Conservation (phyloP, 2,113 vertebrate species). For the Salvator merianae region DNA sequence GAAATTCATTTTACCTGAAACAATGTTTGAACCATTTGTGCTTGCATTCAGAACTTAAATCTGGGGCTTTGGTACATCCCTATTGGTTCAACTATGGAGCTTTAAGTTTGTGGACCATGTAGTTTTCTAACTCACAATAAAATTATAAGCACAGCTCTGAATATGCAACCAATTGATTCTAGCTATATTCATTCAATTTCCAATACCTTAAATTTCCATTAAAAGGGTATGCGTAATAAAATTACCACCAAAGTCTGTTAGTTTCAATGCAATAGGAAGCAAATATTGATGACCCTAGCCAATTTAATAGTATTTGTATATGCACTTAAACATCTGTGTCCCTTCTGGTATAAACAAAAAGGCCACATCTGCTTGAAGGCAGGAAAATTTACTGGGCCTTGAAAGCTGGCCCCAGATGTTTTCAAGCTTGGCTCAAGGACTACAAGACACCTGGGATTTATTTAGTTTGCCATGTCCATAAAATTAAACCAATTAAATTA, state of each 20-base stretch:
- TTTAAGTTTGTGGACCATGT: neutral
- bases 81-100: no score
- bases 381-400: constrained; percentile 16
- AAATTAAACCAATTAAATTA: constrained; percentile 32
- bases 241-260: constrained; percentile 9
- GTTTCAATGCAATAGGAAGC: constrained; percentile 21
- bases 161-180: neutral
- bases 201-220: constrained; percentile 21
- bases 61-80: no score
- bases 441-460: constrained; percentile 27
- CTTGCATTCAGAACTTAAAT: no score
- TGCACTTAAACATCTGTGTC: neutral
- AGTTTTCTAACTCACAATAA: neutral
- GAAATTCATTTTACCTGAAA: neutral
- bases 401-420: constrained; percentile 27
- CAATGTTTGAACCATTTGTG: no score
- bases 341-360: constrained; percentile 31
- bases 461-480: constrained; percentile 24
- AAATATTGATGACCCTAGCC: constrained; percentile 1
- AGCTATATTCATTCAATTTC: constrained; percentile 18
- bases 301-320: constrained; percentile 15
- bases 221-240: constrained; percentile 19
- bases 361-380: constrained; percentile 13
- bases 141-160: neutral
- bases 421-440: constrained; percentile 20